Conservation (phyloP, 1,140 invertebrate species). For the Parasteatoda tepidariorum region DNA sequence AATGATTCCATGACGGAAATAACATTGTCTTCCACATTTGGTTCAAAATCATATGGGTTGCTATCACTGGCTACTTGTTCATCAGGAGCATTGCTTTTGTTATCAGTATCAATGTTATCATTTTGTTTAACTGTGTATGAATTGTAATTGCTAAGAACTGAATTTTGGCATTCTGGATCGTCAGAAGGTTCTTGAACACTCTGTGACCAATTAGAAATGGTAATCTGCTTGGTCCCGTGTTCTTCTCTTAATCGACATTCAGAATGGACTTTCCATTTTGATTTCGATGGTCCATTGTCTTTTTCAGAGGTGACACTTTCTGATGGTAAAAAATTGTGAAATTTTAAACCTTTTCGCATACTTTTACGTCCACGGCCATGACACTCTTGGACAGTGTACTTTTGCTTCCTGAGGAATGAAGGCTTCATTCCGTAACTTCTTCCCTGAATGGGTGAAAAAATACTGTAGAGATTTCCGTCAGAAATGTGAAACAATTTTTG, state of each 20-base stretch:
- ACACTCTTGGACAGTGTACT: conserved; percentile 43
- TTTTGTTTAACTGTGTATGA: no score
- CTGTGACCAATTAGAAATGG: conserved; percentile 63
- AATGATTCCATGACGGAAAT: no score
- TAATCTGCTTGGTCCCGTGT: conserved; percentile 65
- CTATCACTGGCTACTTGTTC: not conserved
- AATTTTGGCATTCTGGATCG: not conserved
- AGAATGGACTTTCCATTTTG: conserved; percentile 57
- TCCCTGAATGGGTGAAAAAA: conserved; percentile 63
- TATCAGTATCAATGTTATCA: not conserved
- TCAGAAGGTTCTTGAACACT: conserved; percentile 40
- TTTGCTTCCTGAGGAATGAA: conserved; percentile 62
- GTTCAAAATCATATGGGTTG: conserved; percentile 49
- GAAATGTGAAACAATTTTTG: conserved; percentile 65
- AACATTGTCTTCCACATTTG: conserved; percentile 8
- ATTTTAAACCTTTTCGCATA: conserved; percentile 81
- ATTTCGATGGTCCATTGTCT: conserved; percentile 30
- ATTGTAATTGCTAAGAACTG: no score
- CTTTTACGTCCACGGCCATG: conserved; percentile 73
- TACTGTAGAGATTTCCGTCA: conserved; percentile 65
- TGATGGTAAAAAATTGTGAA: conserved; percentile 74
- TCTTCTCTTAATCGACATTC: conserved; percentile 63
- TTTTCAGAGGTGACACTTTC: conserved; percentile 61
- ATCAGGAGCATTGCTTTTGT: not conserved
- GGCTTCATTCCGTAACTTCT: conserved; percentile 62